Evolutionary conservation across 1,140 invertebrate species (phyloP), one percentile per base, ranked within the genome.

Genomic region (Psilanteris sp.): DNA sequence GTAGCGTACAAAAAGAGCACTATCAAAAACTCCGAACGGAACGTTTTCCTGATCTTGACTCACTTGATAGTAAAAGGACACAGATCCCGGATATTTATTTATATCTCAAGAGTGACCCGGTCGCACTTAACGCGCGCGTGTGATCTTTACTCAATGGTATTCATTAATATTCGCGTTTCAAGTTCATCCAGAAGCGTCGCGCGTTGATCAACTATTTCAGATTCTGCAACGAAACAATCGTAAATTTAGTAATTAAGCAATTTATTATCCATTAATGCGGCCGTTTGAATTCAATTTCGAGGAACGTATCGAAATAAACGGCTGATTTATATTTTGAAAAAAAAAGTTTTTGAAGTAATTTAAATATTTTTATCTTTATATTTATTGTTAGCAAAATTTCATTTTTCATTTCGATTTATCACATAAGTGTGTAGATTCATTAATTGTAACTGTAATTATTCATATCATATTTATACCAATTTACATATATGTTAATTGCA

Each of bases 131-230:
- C n/a, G n/a, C n/a, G 1, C 10, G 24, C 24, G 48, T 20, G 46
- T 22, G 24, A 18, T 13, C 22, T 8, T 24, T 7, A 2, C 27
- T 41, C 24, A 52, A 41, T 50, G 32, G 15, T 6, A 14, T 8
- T 20, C 46, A 64, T 54, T 66, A 66, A 66, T 48, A 66, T 66
- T 52, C 46, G 15, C 16, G 3, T 52, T 54, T 66, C 61, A 66
- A 66, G 48, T 66, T 66, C 61, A 24, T 50, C 41, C 18, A 22
- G 11, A 8, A 34, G n/a, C 32, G 15, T 26, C 29, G 24, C 15
- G 31, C 24, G n/a, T 36, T 20, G 14, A 4, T 29, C 41, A 29
- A 34, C 15, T 34, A 7, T 34, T 9, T 15, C 6, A 16, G 32
- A 0, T 15, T n/a, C n/a, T 20, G 2, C 6, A 6, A 22, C 36